Conservation (phyloP, 2,113 vertebrate genomes). For the human (Homo sapiens) region GRCh38 chr3:17292501-17293000, state of each 20-base stretch:
- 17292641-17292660: slow-evolving; percentile 82
- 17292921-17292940: slow-evolving; percentile 69
- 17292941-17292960: slow-evolving; percentile 74
- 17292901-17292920: slow-evolving; percentile 70
- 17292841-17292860: slow-evolving; percentile 78
- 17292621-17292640: slow-evolving; percentile 59
- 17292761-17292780: slow-evolving; percentile 68
- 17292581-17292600: slow-evolving; percentile 25
- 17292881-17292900: slow-evolving; percentile 82
- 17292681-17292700: slow-evolving; percentile 80
- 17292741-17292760: slow-evolving; percentile 73
- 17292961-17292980: slow-evolving; percentile 63
- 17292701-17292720: slow-evolving; percentile 81
- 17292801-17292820: slow-evolving; percentile 79
- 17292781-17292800: slow-evolving; percentile 66
- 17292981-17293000: slow-evolving; percentile 68
- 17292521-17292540: slow-evolving; percentile 28
- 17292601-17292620: slow-evolving; percentile 31
- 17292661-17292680: slow-evolving; percentile 83
- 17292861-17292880: slow-evolving; percentile 81
- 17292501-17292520: slow-evolving; percentile 45
- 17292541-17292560: not conserved
- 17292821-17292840: slow-evolving; percentile 85
- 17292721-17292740: slow-evolving; percentile 79
- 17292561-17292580: slow-evolving; percentile 15